Evolutionary conservation across 2,113 vertebrate species (phyloP).

Genomic region (Bostrychus sinensis): DNA sequence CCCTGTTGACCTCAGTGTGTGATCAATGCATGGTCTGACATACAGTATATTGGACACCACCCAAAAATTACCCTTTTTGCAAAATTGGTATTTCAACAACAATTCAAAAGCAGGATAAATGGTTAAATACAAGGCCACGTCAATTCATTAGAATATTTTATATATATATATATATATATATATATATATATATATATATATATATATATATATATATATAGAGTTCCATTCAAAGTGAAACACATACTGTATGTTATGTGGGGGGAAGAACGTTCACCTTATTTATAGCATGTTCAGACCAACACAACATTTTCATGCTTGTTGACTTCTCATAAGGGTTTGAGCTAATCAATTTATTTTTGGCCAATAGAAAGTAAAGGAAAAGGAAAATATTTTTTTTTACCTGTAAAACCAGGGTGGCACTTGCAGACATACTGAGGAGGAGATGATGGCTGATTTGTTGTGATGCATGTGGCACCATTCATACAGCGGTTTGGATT

Average conservation of each 20-base stretch:
- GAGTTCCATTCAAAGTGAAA: too few species aligned
- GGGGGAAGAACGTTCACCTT: too few species aligned
- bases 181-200: too few species aligned
- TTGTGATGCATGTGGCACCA: conserved; percentile 77
- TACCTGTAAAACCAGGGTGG: conserved; percentile 78
- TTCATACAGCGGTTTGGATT: conserved; percentile 70
- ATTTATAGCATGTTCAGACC: too few species aligned
- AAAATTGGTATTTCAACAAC: not conserved
- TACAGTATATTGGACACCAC: conserved; percentile 7
- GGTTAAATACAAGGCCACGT: too few species aligned
- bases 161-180: too few species aligned
- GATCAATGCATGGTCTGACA: conserved; percentile 20
- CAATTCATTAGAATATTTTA: too few species aligned
- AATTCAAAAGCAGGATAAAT: not conserved
- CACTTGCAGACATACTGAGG: conserved; percentile 76
- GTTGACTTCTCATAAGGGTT: conserved; percentile 21
- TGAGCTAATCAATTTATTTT: conserved; percentile 7
- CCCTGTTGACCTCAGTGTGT: not conserved
- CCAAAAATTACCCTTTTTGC: not conserved
- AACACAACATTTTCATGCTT: not conserved
- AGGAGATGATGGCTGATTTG: conserved; percentile 63
- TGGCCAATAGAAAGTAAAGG: conserved; percentile 24
- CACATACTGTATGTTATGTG: too few species aligned
- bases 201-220: too few species aligned
- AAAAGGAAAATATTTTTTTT: conserved; percentile 38